Base-by-base conservation (phyloP, 2,888 invertebrate genomes). In the Dendrolimus pini region DNA sequence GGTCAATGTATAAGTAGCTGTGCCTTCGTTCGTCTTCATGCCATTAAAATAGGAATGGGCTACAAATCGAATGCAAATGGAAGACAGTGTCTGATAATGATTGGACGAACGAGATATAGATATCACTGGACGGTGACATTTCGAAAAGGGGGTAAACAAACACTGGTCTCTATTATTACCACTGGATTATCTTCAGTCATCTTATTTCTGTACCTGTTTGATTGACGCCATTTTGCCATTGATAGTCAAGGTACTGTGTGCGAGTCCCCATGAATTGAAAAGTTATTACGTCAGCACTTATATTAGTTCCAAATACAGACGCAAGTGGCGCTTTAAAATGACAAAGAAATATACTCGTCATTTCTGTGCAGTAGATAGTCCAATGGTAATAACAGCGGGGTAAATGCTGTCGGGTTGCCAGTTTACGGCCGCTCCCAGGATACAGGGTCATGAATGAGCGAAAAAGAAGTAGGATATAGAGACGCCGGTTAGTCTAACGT, bases 11-110 rank as follows among this genome's bases (percentile, higher is more conserved):
- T 82, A 78, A 84, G 86, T 87, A 88, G 89, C 85, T 82, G 89
- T 89, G 89, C 89, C 89, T 89, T 89, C 86, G 88, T 83, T 85
- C 85, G 84, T 85, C 84, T 85, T 84, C 77, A 80, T 82, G 75
- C 78, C 80, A 82, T 81, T 70, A 72, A 69, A 68, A 57, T 41
- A 53, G 57, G 54, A 56, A 10, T 10, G 47, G 47, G 9, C 59
- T 62, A 55, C 57, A 58, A 63, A 65, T 57, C 54, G 57, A 57
- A 57, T 54, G 59, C 55, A 55, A 60, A 61, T 62, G 62, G 68
- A 64, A 64, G 65, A 64, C 60, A 61, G 68, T 63, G 67, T 59
- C 62, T 53, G 56, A 62, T 65, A 59, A 58, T 62, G 59, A 65
- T 61, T 69, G 70, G 70, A 67, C 67, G 72, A 64, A 69, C 70